Evolutionary conservation across 2,113 vertebrate genomes (phyloP).

Genomic region (Notarius lentiginosus): DNA sequence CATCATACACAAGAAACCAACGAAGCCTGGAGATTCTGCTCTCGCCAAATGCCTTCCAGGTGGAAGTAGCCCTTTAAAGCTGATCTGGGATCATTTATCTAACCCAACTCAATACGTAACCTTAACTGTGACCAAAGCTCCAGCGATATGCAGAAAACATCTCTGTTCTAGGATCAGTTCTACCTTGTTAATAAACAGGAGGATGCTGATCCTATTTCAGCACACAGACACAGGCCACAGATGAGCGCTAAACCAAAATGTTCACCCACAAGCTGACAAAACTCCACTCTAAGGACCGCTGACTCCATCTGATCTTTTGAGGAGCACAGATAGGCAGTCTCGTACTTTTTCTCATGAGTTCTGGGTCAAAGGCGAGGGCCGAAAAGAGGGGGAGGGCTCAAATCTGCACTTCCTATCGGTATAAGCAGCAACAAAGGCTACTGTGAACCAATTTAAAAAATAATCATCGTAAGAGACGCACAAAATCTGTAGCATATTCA

Average conservation of each 20-base stretch:
- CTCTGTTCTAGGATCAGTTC: neutral
- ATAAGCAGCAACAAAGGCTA: conserved; percentile 47
- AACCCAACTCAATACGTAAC: neutral
- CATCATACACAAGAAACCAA: conserved; percentile 25
- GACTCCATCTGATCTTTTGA: neutral
- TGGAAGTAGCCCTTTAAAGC: conserved; percentile 42
- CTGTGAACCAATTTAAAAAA: conserved; percentile 62
- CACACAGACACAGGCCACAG: neutral
- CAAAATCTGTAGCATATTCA: conserved; percentile 19
- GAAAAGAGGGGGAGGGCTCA: neutral
- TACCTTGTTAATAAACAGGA: neutral
- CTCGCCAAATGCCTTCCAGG: neutral
- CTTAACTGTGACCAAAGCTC: neutral
- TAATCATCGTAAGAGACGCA: conserved; percentile 52
- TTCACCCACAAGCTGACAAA: neutral
- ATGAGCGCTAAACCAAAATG: neutral
- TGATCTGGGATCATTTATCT: conserved; percentile 18
- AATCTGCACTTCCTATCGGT: conserved; percentile 24
- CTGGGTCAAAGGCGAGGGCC: conserved; percentile 21
- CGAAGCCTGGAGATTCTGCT: conserved; percentile 26
- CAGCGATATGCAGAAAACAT: neutral
- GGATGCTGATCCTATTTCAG: neutral
- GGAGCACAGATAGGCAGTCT: neutral
- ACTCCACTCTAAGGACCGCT: neutral
- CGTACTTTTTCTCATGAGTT: conserved; percentile 18